Evolutionary conservation across 2,888 invertebrate genomes (phyloP), one percentile per base, ranked within the genome.

Genomic region (Eudasyphora cyanicolor): DNA sequence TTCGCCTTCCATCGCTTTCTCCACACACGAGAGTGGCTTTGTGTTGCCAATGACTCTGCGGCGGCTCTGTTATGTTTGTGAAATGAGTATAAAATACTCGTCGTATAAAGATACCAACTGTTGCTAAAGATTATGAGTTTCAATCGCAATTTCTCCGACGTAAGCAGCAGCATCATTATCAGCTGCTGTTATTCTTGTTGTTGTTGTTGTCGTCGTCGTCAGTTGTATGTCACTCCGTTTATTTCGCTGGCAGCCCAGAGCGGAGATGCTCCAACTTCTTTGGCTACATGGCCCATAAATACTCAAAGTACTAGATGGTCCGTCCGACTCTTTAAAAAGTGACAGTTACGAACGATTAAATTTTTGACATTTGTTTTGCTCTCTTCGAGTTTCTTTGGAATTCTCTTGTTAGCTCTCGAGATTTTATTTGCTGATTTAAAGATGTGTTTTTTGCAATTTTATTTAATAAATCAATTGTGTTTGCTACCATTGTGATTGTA

Each of bases 61-160:
- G 8, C 8, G 8, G 5, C 32, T 6, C 14, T 45, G 45, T 45
- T 45, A n/a, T 45, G n/a, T 45, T 45, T 45, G 45, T 45, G n/a
- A 45, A 45, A 45, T 45, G n/a, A 45, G 45, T 45, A 45, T 45
- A 45, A 45, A 45, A 45, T 45, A n/a, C n/a, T n/a, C n/a, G n/a
- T n/a, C n/a, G n/a, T n/a, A 45, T 45, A 57, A 57, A 57, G 51
- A 21, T 51, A n/a, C 45, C 45, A 45, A 45, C 45, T 45, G 45
- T 45, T 45, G 45, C 45, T 45, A 45, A 45, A 45, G 45, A n/a
- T 45, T 45, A 45, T 6, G 57, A 57, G 14, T 27, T 57, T 57
- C 24, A 27, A 19, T 57, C 27, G 57, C 27, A 19, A 49, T 24
- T 38, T 2, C n/a, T n/a, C 38, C 12, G 38, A 38, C 12, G 32